These are phyloP conservation scores for Dromas ardeola DNA, from an alignment of 2,113 vertebrate genomes.

Conservation along the genomic window DNA sequence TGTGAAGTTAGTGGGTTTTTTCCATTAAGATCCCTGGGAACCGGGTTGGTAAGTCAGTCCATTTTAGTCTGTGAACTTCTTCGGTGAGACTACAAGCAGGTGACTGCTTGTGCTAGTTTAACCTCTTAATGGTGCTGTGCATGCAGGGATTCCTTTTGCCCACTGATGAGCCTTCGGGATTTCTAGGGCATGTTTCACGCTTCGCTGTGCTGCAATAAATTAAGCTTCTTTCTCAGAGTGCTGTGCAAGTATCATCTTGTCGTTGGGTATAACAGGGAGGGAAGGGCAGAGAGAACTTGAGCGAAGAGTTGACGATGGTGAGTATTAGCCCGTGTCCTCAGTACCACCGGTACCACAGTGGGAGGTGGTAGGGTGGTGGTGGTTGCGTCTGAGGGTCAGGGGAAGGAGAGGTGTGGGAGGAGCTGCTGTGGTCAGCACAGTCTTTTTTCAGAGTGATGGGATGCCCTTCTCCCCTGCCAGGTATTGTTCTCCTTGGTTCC, in stretches of 20 bases:
- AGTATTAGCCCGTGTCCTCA: background rate
- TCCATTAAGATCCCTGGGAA: background rate
- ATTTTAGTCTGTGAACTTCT: background rate
- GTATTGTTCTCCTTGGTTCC: constrained; percentile 35
- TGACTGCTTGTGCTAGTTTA: background rate
- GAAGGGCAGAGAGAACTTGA: background rate
- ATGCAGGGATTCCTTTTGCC: background rate
- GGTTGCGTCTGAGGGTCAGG: background rate
- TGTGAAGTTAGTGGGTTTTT: background rate
- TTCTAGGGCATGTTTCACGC: background rate
- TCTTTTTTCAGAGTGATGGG: background rate
- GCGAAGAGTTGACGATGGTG: background rate
- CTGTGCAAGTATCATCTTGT: background rate
- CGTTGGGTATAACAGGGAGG: background rate
- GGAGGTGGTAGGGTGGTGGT: background rate
- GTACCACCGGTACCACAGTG: background rate
- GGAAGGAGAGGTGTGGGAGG: background rate
- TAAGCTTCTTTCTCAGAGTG: background rate
- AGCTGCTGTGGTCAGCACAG: background rate
- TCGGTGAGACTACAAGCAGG: background rate
- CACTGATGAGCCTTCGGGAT: background rate
- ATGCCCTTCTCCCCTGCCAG: background rate
- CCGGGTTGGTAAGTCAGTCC: background rate
- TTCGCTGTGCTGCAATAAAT: background rate
- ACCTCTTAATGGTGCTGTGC: background rate